phyloP scores from a whole-genome alignment of 2,113 vertebrate genomes.

The Martes martes region DNA sequence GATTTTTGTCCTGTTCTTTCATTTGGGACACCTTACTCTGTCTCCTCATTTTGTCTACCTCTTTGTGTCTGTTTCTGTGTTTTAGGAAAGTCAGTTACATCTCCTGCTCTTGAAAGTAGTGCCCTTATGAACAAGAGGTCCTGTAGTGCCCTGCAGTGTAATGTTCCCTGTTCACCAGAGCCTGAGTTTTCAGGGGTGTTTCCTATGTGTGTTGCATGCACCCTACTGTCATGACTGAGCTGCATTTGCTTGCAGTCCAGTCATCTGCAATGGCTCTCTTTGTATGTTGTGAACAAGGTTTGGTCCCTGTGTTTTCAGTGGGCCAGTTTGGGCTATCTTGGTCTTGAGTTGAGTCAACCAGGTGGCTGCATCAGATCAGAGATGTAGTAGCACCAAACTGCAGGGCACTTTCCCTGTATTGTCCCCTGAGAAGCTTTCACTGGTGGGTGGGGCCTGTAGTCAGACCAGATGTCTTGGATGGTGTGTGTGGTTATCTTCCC shows the following conservation, averaged over 20 bases:
- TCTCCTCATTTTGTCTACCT: too few relatives aligned
- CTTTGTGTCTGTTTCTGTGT: too few relatives aligned
- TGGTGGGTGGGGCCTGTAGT: too few relatives aligned
- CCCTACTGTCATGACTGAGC: not conserved
- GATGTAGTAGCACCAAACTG: too few relatives aligned
- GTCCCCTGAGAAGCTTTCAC: too few relatives aligned
- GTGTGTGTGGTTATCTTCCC: not conserved
- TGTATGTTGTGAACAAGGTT: not conserved
- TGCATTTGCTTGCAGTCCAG: not conserved
- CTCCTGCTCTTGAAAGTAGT: not conserved
- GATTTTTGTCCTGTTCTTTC: not conserved
- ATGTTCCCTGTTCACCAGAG: not conserved
- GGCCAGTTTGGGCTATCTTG: not conserved
- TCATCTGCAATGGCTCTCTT: not conserved
- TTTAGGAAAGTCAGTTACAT: not conserved
- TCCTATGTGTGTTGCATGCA: not conserved
- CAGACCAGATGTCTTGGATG: not conserved
- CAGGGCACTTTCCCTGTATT: too few relatives aligned
- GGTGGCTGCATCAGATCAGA: not conserved
- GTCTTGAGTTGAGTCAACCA: not conserved
- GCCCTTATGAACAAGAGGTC: not conserved
- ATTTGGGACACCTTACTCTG: not conserved
- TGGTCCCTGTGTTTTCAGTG: not conserved
- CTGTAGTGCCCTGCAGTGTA: not conserved
- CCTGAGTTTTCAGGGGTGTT: not conserved